phyloP scores from a whole-genome alignment of 2,888 invertebrate species.

The Drosophila rellima region DNA sequence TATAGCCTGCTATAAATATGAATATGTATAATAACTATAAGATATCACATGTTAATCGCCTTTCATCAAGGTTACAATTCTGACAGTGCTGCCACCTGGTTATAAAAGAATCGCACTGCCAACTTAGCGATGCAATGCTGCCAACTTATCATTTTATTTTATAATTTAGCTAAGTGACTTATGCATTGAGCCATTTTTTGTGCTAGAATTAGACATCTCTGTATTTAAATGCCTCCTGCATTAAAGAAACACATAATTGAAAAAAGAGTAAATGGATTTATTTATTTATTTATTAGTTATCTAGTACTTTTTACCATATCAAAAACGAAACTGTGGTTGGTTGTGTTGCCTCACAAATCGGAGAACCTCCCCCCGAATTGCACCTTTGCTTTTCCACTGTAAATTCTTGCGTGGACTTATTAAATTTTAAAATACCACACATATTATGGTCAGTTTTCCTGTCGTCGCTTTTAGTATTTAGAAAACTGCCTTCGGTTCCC shows the following conservation, averaged over 20 bases:
- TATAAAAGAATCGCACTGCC: not conserved
- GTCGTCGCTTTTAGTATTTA: not conserved
- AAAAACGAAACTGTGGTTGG: slow-evolving; percentile 17
- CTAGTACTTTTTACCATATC: slow-evolving; percentile 8
- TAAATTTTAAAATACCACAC: slow-evolving; percentile 26
- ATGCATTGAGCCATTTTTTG: slow-evolving; percentile 31
- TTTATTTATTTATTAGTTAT: not conserved
- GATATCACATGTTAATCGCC: not conserved
- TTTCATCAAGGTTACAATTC: not conserved
- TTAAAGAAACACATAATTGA: slow-evolving; percentile 16
- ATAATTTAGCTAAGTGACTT: not conserved
- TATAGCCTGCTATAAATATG: slow-evolving; percentile 6
- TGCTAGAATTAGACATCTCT: slow-evolving; percentile 8
- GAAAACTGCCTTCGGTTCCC: not conserved
- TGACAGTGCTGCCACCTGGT: not conserved
- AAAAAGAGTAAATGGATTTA: slow-evolving; percentile 2
- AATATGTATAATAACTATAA: slow-evolving; percentile 14
- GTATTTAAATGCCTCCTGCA: slow-evolving; percentile 10
- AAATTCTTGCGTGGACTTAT: not conserved
- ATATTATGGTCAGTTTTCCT: not conserved
- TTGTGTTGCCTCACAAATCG: slow-evolving; percentile 37
- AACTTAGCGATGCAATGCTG: not conserved
- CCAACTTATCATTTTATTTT: slow-evolving; percentile 1
- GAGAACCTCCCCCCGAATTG: not conserved
- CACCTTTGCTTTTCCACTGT: slow-evolving; percentile 2